Conservation (phyloP, 2,888 invertebrate genomes). For the Choristoneura rosaceana region DNA sequence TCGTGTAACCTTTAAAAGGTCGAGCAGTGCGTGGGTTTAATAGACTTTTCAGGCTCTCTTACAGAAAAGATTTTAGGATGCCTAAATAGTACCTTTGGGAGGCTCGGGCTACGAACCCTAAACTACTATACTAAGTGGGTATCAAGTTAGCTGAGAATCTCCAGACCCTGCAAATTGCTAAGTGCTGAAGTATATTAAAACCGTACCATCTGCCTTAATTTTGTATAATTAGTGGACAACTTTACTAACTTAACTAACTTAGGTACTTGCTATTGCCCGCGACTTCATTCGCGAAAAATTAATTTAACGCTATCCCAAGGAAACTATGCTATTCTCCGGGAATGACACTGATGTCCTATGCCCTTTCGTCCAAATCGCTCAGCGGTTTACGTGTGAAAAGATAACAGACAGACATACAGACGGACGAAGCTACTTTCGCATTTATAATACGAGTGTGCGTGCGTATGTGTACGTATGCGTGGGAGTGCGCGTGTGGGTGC, state of each 20-base stretch:
- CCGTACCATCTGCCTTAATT: neutral
- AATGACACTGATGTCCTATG: too few species aligned
- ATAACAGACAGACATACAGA: too few species aligned
- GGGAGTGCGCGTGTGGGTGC: too few species aligned
- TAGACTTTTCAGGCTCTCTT: neutral
- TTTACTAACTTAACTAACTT: neutral
- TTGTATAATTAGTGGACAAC: neutral
- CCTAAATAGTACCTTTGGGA: constrained; percentile 25
- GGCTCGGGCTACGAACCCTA: constrained; percentile 5
- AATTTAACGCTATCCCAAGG: too few species aligned
- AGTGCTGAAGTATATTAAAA: neutral
- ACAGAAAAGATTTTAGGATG: constrained; percentile 29
- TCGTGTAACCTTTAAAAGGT: neutral
- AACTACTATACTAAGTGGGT: constrained; percentile 13
- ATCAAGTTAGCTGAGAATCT: constrained; percentile 13
- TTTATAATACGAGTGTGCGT: too few species aligned
- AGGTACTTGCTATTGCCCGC: too few species aligned
- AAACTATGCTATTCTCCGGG: too few species aligned
- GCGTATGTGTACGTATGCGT: too few species aligned
- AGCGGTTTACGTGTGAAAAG: too few species aligned
- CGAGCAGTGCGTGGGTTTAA: constrained; percentile 14
- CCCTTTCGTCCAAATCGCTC: too few species aligned
- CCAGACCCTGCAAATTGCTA: neutral
- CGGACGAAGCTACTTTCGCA: too few species aligned
- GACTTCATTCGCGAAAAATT: too few species aligned